A percentile compares a stretch with the other conserved stretches of the same genome.
phyloP scores from a whole-genome alignment of 2,113 vertebrate species.

The Plecturocebus donacophilus region DNA sequence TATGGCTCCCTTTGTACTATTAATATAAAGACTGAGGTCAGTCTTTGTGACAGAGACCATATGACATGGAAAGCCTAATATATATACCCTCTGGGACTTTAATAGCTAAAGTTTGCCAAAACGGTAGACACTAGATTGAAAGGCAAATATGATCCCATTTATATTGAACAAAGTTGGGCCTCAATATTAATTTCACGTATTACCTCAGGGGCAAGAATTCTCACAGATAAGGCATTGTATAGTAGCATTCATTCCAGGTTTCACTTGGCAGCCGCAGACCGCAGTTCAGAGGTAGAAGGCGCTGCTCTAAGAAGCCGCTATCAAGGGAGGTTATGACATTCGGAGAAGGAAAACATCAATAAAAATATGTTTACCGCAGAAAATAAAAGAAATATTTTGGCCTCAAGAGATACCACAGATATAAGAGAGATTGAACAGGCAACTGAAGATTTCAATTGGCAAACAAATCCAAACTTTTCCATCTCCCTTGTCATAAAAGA shows the following conservation, averaged over 20 bases:
- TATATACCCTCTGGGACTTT: background rate
- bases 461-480: slow-evolving; percentile 44
- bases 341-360: background rate
- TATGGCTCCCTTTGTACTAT: background rate
- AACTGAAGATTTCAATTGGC: slow-evolving; percentile 43
- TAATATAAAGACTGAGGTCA: background rate
- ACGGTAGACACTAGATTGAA: background rate
- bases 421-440: background rate
- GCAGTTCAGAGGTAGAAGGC: background rate
- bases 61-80: background rate
- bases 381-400: background rate
- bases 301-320: background rate
- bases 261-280: background rate
- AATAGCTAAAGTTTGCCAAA: background rate
- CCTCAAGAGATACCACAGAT: background rate
- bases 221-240: background rate
- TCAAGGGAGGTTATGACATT: background rate
- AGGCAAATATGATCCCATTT: background rate
- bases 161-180: background rate
- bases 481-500: slow-evolving; percentile 36
- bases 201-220: background rate
- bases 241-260: background rate
- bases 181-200: background rate
- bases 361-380: background rate
- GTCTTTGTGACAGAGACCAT: background rate